Percentiles rank a stretch among this genome's conserved stretches.
These are phyloP conservation scores for Cosmia trapezina DNA, from an alignment of 2,888 invertebrate species.

Conservation along the genomic window DNA sequence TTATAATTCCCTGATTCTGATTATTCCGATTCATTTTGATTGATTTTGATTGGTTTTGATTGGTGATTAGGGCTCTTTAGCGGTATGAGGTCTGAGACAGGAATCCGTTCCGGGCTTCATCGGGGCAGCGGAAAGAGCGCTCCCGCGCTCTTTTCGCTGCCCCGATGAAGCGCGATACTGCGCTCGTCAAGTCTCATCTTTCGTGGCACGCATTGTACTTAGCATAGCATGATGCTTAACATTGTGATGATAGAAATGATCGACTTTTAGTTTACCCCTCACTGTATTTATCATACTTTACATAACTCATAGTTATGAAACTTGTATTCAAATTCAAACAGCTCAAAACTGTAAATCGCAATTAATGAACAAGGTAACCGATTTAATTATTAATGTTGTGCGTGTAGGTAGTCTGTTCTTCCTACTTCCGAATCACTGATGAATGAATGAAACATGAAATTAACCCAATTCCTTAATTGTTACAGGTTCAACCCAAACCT, in stretches of 20 bases:
- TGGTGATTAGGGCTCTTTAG: no score
- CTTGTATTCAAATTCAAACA: background rate
- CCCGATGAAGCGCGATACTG: no score
- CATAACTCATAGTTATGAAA: background rate
- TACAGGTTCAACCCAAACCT: constrained; percentile 88
- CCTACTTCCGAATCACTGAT: constrained; percentile 2
- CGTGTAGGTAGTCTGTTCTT: background rate
- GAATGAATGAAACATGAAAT: background rate
- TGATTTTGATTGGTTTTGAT: no score
- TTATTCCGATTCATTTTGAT: no score
- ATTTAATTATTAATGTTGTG: background rate
- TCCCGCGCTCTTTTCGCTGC: no score
- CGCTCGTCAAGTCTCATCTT: no score
- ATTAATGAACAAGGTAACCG: background rate
- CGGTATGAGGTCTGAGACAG: no score
- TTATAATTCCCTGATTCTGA: no score
- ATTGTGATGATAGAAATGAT: background rate
- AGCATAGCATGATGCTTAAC: no score
- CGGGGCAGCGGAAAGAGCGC: no score
- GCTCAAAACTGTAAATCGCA: background rate
- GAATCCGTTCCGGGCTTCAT: no score
- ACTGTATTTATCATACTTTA: background rate
- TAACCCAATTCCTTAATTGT: constrained; percentile 74
- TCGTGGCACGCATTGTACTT: no score
- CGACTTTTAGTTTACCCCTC: background rate